phyloP scores from a whole-genome alignment of 1,140 invertebrate genomes.

The Procambarus clarkii region DNA sequence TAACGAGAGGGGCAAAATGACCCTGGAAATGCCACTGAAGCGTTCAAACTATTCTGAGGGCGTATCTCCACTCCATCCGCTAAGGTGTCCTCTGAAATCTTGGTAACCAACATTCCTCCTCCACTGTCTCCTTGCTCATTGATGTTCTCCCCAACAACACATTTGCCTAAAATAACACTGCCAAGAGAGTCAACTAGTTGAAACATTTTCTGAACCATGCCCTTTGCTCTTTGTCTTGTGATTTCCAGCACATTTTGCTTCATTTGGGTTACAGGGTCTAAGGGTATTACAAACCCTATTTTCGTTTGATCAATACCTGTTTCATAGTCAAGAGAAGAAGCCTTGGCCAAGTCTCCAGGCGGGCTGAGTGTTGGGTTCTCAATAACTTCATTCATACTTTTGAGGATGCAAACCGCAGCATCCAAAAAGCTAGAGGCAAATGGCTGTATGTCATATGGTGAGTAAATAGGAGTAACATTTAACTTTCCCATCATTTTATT shows the following conservation, averaged over 20 bases:
- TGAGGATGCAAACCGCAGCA: conserved; percentile 2
- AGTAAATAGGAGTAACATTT: not conserved
- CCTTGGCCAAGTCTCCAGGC: not conserved
- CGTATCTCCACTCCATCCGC: not conserved
- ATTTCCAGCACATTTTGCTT: conserved; percentile 21
- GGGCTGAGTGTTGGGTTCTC: conserved; percentile 14
- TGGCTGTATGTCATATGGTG: conserved; percentile 6
- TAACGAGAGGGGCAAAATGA: conserved; percentile 29
- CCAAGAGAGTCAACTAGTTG: conserved; percentile 6
- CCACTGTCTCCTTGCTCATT: conserved; percentile 22
- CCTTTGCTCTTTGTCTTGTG: conserved; percentile 33
- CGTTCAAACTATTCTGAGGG: conserved; percentile 4
- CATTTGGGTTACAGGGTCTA: not conserved
- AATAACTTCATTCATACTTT: conserved; percentile 24
- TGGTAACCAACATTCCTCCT: conserved; percentile 1
- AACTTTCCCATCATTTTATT: conserved; percentile 11
- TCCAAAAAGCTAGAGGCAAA: conserved; percentile 21
- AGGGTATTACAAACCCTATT: not conserved
- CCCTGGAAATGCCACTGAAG: conserved; percentile 6
- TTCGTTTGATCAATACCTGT: not conserved
- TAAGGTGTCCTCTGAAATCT: not conserved
- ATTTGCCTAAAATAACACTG: not conserved
- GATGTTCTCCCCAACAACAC: conserved; percentile 29
- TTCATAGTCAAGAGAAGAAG: conserved; percentile 14
- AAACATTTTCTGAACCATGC: conserved; percentile 16